Evolutionary conservation across 2,113 vertebrate genomes (phyloP).

Genomic region (Grallaria varia): DNA sequence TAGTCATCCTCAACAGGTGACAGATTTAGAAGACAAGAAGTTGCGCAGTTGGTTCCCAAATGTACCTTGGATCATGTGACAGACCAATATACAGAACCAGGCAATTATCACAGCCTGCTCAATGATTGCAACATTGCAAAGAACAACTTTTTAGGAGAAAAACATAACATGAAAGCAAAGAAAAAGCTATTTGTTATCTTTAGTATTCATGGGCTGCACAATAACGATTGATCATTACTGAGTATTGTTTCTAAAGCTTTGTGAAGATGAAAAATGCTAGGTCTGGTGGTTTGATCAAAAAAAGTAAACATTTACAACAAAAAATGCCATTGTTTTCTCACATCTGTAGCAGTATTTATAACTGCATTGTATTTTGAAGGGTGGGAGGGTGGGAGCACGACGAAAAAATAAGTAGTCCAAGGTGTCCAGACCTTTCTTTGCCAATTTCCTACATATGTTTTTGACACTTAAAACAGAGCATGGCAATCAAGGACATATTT

Average conservation of each 20-base stretch:
- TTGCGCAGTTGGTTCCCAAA: background rate
- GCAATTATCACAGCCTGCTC: background rate
- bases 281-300: background rate
- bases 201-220: background rate
- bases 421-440: background rate
- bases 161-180: background rate
- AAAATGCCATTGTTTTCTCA: background rate
- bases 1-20: background rate
- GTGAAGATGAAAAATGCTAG: background rate
- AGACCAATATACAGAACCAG: background rate
- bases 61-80: background rate
- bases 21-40: background rate
- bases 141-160: background rate
- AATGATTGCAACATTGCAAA: background rate
- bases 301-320: background rate
- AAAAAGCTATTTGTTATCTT: background rate
- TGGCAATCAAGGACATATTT: background rate
- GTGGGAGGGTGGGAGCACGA: rapidly evolving
- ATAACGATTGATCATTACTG: slow-evolving; percentile 2
- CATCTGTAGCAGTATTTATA: slow-evolving; percentile 27
- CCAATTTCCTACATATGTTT: background rate
- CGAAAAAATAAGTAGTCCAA: background rate
- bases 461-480: background rate
- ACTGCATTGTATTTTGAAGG: background rate
- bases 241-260: slow-evolving; percentile 31